A percentile compares a stretch with the other conserved stretches of the same genome.
Evolutionary conservation across 2,797 vertebrate genomes (phyloP).

Genomic region (Rhinella marina): DNA sequence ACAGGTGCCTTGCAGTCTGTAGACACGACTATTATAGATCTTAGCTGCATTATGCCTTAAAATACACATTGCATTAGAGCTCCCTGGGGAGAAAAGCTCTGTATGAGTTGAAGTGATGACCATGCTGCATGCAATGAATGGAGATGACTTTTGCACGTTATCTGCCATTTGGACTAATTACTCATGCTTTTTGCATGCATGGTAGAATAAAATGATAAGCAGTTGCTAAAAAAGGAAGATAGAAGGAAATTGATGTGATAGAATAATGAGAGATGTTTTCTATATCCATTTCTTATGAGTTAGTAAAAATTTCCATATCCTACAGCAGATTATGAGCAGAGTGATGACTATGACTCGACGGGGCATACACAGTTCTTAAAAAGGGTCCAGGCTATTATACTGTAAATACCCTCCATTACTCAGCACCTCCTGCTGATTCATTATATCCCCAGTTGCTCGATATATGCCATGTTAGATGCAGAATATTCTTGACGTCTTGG

Average conservation of each 20-base stretch:
- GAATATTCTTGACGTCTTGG: slow-evolving; percentile 7
- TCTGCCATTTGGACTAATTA: slow-evolving; percentile 60
- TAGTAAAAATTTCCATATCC: slow-evolving; percentile 61
- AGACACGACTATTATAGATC: slow-evolving; percentile 64
- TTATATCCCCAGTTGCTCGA: slow-evolving; percentile 18
- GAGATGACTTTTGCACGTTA: slow-evolving; percentile 47
- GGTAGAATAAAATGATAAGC: slow-evolving; percentile 64
- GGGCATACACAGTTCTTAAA: slow-evolving; percentile 28
- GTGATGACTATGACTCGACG: slow-evolving; percentile 36
- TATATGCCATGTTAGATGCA: slow-evolving; percentile 12
- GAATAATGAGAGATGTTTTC: slow-evolving; percentile 56
- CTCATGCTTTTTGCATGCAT: slow-evolving; percentile 49
- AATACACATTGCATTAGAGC: slow-evolving; percentile 66
- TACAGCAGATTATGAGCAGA: slow-evolving; percentile 53
- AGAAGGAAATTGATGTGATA: slow-evolving; percentile 51
- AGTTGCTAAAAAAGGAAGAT: slow-evolving; percentile 60
- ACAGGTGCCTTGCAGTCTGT: slow-evolving; percentile 66
- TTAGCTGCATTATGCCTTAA: slow-evolving; percentile 65
- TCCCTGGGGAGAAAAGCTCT: slow-evolving; percentile 60
- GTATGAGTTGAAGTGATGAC: slow-evolving; percentile 48
- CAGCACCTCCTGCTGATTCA: slow-evolving; percentile 1
- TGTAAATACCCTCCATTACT: slow-evolving; percentile 33
- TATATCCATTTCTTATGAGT: slow-evolving; percentile 56
- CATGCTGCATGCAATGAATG: slow-evolving; percentile 53
- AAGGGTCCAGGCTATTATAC: not conserved